Percentiles rank a stretch among this genome's conserved stretches.
These are phyloP conservation scores for Apus apus DNA, from an alignment of 2,113 vertebrate genomes.

Conservation along the genomic window DNA sequence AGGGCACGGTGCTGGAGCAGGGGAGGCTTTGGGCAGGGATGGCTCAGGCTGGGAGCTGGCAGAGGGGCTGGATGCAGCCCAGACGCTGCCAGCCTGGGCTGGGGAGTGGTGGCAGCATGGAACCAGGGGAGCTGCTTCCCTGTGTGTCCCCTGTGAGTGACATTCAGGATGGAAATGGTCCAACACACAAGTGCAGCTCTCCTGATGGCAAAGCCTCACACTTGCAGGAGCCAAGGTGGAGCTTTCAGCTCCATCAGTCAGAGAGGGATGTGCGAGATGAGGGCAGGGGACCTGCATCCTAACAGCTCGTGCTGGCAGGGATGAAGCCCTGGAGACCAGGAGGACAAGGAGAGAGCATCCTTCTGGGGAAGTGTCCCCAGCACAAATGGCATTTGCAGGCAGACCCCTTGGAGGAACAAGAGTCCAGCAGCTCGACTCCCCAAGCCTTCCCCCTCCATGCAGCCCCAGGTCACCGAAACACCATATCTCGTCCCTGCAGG, in stretches of 20 bases:
- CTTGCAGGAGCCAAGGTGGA: accelerated
- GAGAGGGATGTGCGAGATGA: neutral
- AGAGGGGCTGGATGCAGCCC: neutral
- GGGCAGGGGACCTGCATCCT: neutral
- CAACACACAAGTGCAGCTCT: accelerated
- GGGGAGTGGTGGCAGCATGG: neutral
- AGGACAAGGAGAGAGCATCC: neutral
- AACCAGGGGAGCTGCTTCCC: neutral
- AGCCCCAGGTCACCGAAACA: accelerated
- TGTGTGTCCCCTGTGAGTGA: neutral
- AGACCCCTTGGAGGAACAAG: neutral
- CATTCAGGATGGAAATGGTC: neutral
- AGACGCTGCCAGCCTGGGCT: neutral
- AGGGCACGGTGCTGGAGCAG: accelerated
- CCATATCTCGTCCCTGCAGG: neutral
- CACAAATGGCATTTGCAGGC: neutral
- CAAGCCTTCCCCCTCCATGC: neutral
- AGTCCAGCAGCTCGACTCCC: accelerated
- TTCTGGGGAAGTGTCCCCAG: neutral
- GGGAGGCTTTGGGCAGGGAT: neutral
- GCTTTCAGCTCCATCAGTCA: accelerated
- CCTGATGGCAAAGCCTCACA: accelerated
- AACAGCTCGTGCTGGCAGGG: accelerated
- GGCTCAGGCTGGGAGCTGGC: accelerated
- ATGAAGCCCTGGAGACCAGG: neutral